A percentile compares a stretch with the other conserved stretches of the same genome.
These are phyloP conservation scores for Taxidea taxus DNA, from an alignment of 2,113 vertebrate genomes.

Conservation along the genomic window DNA sequence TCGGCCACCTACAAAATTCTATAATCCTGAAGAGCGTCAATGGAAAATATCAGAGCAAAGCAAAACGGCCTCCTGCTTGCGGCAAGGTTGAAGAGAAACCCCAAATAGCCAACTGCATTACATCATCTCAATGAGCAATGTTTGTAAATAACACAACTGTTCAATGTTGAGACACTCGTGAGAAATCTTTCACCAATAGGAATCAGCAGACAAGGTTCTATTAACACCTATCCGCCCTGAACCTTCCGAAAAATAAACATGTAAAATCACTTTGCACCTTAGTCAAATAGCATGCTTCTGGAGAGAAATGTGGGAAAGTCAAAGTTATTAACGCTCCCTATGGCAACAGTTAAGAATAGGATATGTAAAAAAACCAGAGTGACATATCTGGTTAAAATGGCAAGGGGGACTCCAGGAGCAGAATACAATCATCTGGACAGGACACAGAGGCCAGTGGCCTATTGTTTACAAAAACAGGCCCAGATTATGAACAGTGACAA, in stretches of 20 bases:
- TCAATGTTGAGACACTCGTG: constrained; percentile 62
- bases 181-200: constrained; percentile 58
- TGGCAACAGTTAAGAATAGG: constrained; percentile 53
- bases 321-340: constrained; percentile 60
- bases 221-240: constrained; percentile 53
- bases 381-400: constrained; percentile 49
- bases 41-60: constrained; percentile 29
- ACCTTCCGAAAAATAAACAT: constrained; percentile 47
- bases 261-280: constrained; percentile 61
- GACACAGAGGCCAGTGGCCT: constrained; percentile 44
- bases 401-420: constrained; percentile 55
- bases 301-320: constrained; percentile 58
- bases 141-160: constrained; percentile 48
- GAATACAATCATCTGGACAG: constrained; percentile 56
- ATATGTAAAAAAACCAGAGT: background rate
- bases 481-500: constrained; percentile 64
- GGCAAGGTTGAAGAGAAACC: constrained; percentile 51
- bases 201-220: constrained; percentile 16
- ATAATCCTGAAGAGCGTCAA: background rate
- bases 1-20: constrained; percentile 10
- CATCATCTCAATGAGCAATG: constrained; percentile 40
- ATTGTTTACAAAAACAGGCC: constrained; percentile 73
- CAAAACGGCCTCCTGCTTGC: background rate
- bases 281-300: constrained; percentile 44
- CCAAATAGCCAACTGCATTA: constrained; percentile 23